Evolutionary conservation across 1,140 invertebrate genomes (phyloP).

Genomic region (Spodoptera frugiperda): DNA sequence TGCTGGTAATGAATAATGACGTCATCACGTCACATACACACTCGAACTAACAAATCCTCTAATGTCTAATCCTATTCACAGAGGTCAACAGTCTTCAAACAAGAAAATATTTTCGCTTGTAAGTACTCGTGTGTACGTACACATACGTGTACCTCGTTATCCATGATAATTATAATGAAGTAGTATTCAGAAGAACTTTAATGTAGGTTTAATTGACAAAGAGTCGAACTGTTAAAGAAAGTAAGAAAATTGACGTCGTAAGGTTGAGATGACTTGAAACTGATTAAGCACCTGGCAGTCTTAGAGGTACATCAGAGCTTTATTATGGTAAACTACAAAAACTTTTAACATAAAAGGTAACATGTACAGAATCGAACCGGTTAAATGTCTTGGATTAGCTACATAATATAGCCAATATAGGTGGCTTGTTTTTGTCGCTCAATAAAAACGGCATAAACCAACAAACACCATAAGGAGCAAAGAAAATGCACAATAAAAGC

Average conservation of each 20-base stretch:
- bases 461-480: conserved; percentile 8
- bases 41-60: conserved; percentile 37
- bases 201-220: conserved; percentile 16
- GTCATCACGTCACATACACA: conserved; percentile 29
- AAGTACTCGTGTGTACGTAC: conserved; percentile 20
- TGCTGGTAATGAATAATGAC: conserved; percentile 15
- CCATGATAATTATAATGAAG: conserved; percentile 34
- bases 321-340: too few species aligned
- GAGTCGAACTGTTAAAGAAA: background rate
- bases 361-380: too few species aligned
- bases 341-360: too few species aligned
- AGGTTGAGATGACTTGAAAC: too few species aligned
- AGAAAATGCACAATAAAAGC: conserved; percentile 27
- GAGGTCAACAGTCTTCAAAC: conserved; percentile 49
- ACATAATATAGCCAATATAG: background rate
- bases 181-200: conserved; percentile 11
- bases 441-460: conserved; percentile 20
- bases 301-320: too few species aligned
- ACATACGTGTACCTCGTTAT: conserved; percentile 12
- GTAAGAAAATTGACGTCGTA: too few species aligned
- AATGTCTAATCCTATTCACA: conserved; percentile 39
- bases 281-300: too few species aligned
- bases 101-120: conserved; percentile 47
- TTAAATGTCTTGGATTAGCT: too few species aligned
- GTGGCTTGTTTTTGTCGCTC: background rate